Percentiles rank a stretch among this genome's conserved stretches.
Evolutionary conservation across 1,140 invertebrate genomes (phyloP).

Genomic region (Pantala flavescens): DNA sequence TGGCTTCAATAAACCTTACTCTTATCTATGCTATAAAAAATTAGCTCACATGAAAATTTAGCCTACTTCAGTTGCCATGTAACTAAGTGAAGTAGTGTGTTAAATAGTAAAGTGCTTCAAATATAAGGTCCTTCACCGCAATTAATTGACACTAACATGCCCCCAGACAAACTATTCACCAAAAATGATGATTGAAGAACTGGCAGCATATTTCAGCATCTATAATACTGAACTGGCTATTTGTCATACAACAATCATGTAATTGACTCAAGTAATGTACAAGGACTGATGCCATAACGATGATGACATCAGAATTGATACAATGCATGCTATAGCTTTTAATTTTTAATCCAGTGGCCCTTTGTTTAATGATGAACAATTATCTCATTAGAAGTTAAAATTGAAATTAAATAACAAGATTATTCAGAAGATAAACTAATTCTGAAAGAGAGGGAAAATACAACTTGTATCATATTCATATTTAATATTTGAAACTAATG

Average conservation of each 20-base stretch:
- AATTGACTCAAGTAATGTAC: conserved; percentile 4
- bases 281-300: not conserved
- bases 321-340: too few species aligned
- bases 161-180: not conserved
- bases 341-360: too few species aligned
- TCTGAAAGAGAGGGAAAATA: too few species aligned
- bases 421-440: too few species aligned
- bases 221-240: conserved; percentile 1
- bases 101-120: not conserved
- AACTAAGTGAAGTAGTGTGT: not conserved
- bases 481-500: too few species aligned
- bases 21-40: not conserved
- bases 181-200: not conserved
- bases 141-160: conserved; percentile 3
- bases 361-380: too few species aligned
- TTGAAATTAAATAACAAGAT: too few species aligned
- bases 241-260: not conserved
- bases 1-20: not conserved
- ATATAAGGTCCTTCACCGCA: not conserved
- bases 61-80: not conserved
- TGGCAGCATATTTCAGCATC: conserved; percentile 4
- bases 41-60: not conserved
- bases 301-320: too few species aligned
- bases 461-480: too few species aligned
- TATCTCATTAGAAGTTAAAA: too few species aligned